A percentile compares a stretch with the other conserved stretches of the same genome.
Conservation (phyloP, 2,797 vertebrate species). For the Pelobates cultripes region DNA sequence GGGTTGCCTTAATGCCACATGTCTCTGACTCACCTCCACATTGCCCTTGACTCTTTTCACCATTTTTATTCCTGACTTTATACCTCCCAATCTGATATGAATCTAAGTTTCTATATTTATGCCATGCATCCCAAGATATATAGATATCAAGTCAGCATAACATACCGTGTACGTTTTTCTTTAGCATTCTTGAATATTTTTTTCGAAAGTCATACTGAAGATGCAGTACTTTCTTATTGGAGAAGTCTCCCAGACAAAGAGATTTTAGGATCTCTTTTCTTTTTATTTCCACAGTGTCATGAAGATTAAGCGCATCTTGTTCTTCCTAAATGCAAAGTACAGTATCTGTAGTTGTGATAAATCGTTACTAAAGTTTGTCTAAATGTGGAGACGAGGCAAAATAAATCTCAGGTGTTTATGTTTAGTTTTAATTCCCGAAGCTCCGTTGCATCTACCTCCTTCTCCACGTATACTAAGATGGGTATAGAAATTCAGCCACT, state of each 20-base stretch:
- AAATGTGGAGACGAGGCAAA: constrained; percentile 49
- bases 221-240: background rate
- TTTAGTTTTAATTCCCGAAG: constrained; percentile 54
- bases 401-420: constrained; percentile 56
- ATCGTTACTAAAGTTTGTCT: constrained; percentile 53
- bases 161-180: background rate
- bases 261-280: constrained; percentile 26
- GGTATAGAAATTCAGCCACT: constrained; percentile 44
- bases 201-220: background rate
- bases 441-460: constrained; percentile 25
- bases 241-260: constrained; percentile 13
- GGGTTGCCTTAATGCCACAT: too few species aligned
- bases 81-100: too few species aligned
- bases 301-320: constrained; percentile 52
- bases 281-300: constrained; percentile 36
- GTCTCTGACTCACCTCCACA: too few species aligned
- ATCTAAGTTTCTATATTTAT: too few species aligned
- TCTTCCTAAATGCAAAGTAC: constrained; percentile 53
- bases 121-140: too few species aligned
- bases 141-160: too few species aligned
- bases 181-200: background rate
- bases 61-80: too few species aligned
- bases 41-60: too few species aligned
- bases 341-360: constrained; percentile 53
- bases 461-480: constrained; percentile 27